Evolutionary conservation across 2,888 invertebrate genomes (phyloP).

Genomic region (Rhodophaea formosa): DNA sequence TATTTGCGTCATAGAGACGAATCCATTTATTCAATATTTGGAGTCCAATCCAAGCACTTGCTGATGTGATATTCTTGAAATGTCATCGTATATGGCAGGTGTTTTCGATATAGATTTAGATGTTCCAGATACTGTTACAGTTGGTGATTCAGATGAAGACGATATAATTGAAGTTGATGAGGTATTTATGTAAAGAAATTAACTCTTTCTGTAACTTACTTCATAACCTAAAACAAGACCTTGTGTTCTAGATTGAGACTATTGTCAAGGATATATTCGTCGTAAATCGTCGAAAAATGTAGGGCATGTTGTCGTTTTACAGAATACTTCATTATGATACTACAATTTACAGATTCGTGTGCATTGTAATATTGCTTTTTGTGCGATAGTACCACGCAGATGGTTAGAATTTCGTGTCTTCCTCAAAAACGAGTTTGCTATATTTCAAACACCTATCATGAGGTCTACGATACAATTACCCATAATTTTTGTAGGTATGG

Average conservation of each 20-base stretch:
- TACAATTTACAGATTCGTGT: no score
- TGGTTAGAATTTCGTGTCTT: no score
- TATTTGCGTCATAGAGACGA: not conserved
- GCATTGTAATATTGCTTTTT: no score
- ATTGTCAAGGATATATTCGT: conserved; percentile 43
- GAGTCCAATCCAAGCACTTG: conserved; percentile 42
- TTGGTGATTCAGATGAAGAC: conserved; percentile 91
- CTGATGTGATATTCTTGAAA: conserved; percentile 78
- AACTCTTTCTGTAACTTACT: conserved; percentile 28
- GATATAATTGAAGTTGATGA: conserved; percentile 94
- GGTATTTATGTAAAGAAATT: conserved; percentile 77
- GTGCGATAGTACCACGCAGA: no score
- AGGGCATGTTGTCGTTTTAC: not conserved
- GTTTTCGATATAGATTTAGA: conserved; percentile 96
- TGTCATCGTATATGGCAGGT: conserved; percentile 88
- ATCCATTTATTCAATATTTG: not conserved
- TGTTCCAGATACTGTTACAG: conserved; percentile 78
- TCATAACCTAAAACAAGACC: conserved; percentile 53
- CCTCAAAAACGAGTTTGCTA: no score
- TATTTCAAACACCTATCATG: no score
- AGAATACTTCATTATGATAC: not conserved
- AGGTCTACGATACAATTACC: no score
- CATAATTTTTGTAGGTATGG: no score
- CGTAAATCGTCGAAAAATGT: not conserved
- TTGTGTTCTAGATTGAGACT: conserved; percentile 83